Base-by-base conservation (phyloP, 1,140 invertebrate genomes). In the Danaus melanippus region DNA sequence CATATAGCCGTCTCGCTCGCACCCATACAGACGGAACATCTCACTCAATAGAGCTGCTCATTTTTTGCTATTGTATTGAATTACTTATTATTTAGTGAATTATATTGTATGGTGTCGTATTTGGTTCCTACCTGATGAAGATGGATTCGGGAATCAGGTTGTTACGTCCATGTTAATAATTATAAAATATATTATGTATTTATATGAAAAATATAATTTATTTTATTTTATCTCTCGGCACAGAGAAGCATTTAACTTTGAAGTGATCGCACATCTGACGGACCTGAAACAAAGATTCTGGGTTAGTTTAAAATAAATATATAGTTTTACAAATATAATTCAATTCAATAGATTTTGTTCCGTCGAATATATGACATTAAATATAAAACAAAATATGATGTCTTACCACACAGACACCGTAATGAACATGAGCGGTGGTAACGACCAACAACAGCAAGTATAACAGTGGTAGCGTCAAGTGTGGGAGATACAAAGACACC, bases 391-490 rank as follows among this genome's bases (percentile, higher is more conserved):
- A 3, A 47, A 41, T 32, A 46, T 42, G 39, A n/a, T 10, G 12
- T 64, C 67, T 79, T 64, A 96, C 96, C 84, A 98, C 94, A 86
- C 92, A 94, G 47, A 95, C 89, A 12, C 96, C 97, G 84, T 98
- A 98, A 86, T 98, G 95, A 65, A 98, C 86, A 87, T 98, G 97
- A 39, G 92, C 90, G 7, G 91, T 52, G 0, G 94, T 90, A 40
- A 92, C 90, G 44, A 94, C 76, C 10, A 92, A 67, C 48, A 92
- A 90, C 47, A 97, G 88, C 2, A 88, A 60, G 76, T 96, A 95
- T 10, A 97, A 86, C 9, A 93, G 67, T 43, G 87, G 69, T 7
- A 93, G 65, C 75, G 98, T 96, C 55, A 91, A 65, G 6, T 82
- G 76, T 4, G 91, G 91, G 17, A 91, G 71, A 58, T 92, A 87